Evolutionary conservation across 2,113 vertebrate species (phyloP), one percentile per base, ranked within the genome.

Genomic region (Podarcis cretensis): DNA sequence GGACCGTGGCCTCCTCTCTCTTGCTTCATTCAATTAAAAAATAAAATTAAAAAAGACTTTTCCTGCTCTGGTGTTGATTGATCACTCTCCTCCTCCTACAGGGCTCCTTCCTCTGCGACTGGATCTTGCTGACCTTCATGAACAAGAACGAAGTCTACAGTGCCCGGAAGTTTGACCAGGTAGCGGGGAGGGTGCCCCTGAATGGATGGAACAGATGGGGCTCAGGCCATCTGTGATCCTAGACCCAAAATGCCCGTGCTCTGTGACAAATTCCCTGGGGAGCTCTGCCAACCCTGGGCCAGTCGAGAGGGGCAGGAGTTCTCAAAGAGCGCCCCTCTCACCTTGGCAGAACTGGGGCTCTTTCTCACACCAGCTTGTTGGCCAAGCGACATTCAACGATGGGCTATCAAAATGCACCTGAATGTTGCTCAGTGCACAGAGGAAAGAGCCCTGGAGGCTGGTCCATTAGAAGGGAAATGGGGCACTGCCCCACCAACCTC

Each of bases 31-130:
- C 21, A 0, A 13, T 6, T 6, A 37, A 37, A 37, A 37, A 37
- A 37, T 37, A 21, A 30, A 48, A 43, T 6, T 6, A 43, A 48
- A 48, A 5, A 1, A 6, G 1, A 21, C 10, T 30, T n/a, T 43
- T n/a, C 18, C 9, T 43, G 13, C 25, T 3, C 18, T 12, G 7
- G 3, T 65, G 13, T 66, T 84, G 1, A 91, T 27, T 9, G 10
- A 10, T 1, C 0, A 23, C 2, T 57, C 81, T 78, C n/a, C 14
- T 76, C 27, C 78, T 35, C n/a, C 84, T 7, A n/a, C 84, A 99
- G 98, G 98, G 98, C 32, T 98, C 98, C n/a, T 97, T 99, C 66
- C 96, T 99, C 85, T 99, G 98, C 18, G 98, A 99, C 94, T 99
- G 98, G 98, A 98, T 99, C 93, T 96, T 99, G 97, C 93, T 99